These are phyloP conservation scores for Diachasmimorpha longicaudata DNA, from an alignment of 1,140 invertebrate species.

Conservation along the genomic window DNA sequence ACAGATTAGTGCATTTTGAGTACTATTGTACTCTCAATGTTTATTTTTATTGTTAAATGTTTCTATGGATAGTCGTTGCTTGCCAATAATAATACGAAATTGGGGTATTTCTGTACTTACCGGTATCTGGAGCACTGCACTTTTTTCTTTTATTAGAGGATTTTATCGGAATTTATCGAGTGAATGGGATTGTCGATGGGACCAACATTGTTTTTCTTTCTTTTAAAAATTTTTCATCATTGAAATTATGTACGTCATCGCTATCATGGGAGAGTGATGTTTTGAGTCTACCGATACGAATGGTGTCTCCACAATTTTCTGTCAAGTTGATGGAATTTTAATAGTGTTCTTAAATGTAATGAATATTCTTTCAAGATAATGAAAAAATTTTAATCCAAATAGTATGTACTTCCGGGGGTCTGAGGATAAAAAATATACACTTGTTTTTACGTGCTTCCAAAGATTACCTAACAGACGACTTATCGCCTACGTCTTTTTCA, in stretches of 20 bases:
- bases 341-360: neutral
- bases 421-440: neutral
- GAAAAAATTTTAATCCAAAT: neutral
- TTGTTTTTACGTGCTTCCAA: slow-evolving; percentile 18
- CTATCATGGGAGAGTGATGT: neutral
- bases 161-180: neutral
- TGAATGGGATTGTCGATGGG: neutral
- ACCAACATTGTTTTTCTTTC: neutral
- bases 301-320: neutral
- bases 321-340: neutral
- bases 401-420: neutral
- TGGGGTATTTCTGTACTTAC: neutral
- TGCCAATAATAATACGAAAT: neutral
- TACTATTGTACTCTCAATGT: neutral
- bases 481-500: neutral
- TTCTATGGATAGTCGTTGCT: neutral
- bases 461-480: neutral
- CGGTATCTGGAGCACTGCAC: slow-evolving; percentile 1
- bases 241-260: neutral
- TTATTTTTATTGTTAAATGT: slow-evolving; percentile 1
- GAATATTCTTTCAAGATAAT: too few species aligned
- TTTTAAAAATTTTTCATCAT: neutral
- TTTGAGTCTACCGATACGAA: neutral
- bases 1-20: neutral
- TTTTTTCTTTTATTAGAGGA: neutral